Percentiles rank a stretch among this genome's conserved stretches.
These are phyloP conservation scores for Polyodon spathula DNA, from an alignment of 2,113 vertebrate species.

Conservation along the genomic window DNA sequence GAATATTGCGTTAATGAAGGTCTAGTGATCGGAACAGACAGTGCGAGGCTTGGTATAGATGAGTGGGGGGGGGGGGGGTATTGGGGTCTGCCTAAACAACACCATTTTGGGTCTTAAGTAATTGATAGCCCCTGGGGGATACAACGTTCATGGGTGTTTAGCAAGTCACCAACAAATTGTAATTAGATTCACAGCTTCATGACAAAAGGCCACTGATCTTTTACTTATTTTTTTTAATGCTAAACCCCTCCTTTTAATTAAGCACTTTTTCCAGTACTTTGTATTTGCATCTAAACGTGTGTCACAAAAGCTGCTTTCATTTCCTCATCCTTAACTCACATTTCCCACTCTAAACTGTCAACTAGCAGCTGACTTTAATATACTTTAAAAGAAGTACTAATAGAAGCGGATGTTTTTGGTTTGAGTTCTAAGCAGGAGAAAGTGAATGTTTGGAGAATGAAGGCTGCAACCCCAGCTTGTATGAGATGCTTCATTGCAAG, in stretches of 20 bases:
- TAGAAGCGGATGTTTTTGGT: not conserved
- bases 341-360: not conserved
- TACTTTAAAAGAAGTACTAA: not conserved
- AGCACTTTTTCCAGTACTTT: not conserved
- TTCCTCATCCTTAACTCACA: not conserved
- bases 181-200: not conserved
- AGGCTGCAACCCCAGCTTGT: constrained; percentile 1
- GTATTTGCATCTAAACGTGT: not conserved
- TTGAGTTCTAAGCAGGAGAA: constrained; percentile 4
- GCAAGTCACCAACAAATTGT: not conserved
- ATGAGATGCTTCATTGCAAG: constrained; percentile 15
- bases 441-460: not conserved
- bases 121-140: not conserved
- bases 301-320: not conserved
- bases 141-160: not conserved
- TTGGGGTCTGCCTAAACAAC: not conserved
- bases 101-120: not conserved
- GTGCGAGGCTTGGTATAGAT: not conserved
- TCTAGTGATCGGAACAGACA: constrained; percentile 3
- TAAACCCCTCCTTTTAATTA: not conserved
- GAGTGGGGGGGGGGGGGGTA: not conserved
- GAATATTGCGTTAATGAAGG: not conserved
- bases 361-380: not conserved
- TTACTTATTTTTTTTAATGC: not conserved
- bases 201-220: constrained; percentile 4